Conservation (phyloP, 2,888 invertebrate genomes). For the Linnaemya tessellans region DNA sequence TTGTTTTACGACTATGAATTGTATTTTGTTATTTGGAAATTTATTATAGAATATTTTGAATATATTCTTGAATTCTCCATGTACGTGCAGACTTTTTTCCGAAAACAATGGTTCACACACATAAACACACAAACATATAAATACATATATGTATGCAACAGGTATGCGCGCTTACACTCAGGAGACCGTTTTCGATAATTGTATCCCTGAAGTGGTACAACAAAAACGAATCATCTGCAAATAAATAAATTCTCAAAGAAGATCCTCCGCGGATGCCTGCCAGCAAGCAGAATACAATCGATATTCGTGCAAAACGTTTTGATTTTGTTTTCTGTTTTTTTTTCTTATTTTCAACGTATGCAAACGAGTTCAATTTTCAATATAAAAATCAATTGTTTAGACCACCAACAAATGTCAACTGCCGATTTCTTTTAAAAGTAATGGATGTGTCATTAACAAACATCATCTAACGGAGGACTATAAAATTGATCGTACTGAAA, state of each 20-base stretch:
- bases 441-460: constrained; percentile 61
- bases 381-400: constrained; percentile 70
- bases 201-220: constrained; percentile 65
- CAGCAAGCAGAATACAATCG: constrained; percentile 19
- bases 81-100: constrained; percentile 5
- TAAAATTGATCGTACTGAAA: constrained; percentile 6
- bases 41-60: constrained; percentile 63
- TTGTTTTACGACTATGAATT: constrained; percentile 72
- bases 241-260: constrained; percentile 39
- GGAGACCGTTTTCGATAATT: constrained; percentile 69
- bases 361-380: constrained; percentile 66
- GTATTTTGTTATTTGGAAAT: constrained; percentile 71
- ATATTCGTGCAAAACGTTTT: constrained; percentile 40
- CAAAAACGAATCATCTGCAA: constrained; percentile 42
- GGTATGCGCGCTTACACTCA: constrained; percentile 51
- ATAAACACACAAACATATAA: constrained; percentile 19
- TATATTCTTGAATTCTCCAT: constrained; percentile 33
- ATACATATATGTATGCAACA: constrained; percentile 30
- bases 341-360: constrained; percentile 33
- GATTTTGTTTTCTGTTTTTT: not conserved
- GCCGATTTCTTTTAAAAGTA: constrained; percentile 46
- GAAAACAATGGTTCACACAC: constrained; percentile 66
- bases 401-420: constrained; percentile 71
- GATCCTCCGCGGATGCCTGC: constrained; percentile 26
- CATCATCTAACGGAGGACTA: constrained; percentile 39